Evolutionary conservation across 2,797 vertebrate genomes (phyloP).

Genomic region (Trematomus bernacchii): DNA sequence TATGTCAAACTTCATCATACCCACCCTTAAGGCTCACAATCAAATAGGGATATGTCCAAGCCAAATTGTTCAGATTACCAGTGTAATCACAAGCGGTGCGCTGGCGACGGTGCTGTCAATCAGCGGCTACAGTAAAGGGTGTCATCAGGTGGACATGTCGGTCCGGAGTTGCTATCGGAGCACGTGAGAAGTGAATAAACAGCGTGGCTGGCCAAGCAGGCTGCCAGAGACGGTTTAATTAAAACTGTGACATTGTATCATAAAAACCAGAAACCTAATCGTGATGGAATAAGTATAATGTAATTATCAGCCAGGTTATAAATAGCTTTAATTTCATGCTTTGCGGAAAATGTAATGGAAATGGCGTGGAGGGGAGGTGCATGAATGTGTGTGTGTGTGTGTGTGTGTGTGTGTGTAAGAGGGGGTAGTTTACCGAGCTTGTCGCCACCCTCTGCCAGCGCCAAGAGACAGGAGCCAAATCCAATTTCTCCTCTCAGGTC

Average conservation of each 20-base stretch:
- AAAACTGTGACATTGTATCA: constrained; percentile 84
- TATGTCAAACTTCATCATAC: constrained; percentile 54
- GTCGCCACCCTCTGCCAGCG: constrained; percentile 73
- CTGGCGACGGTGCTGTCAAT: constrained; percentile 54
- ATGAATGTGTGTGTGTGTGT: constrained; percentile 24
- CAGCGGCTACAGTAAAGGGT: constrained; percentile 46
- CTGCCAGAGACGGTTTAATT: constrained; percentile 82
- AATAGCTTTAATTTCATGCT: constrained; percentile 88
- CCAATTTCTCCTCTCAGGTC: constrained; percentile 77
- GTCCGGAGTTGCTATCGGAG: constrained; percentile 48
- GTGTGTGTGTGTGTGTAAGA: constrained; percentile 19
- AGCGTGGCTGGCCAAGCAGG: constrained; percentile 63
- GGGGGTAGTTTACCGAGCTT: constrained; percentile 79
- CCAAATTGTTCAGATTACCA: constrained; percentile 70
- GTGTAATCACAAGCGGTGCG: constrained; percentile 49
- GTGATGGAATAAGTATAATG: constrained; percentile 84
- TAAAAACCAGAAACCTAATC: constrained; percentile 84
- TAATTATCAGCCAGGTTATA: constrained; percentile 85
- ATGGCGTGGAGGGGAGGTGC: constrained; percentile 60
- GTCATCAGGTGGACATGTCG: constrained; percentile 61
- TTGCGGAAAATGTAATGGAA: constrained; percentile 82
- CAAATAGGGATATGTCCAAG: constrained; percentile 57
- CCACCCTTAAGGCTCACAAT: constrained; percentile 53
- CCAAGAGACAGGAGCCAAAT: constrained; percentile 78
- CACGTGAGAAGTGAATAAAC: constrained; percentile 74